Conservation (phyloP, 2,797 vertebrate species). For the Oreonectes daqikongensis region DNA sequence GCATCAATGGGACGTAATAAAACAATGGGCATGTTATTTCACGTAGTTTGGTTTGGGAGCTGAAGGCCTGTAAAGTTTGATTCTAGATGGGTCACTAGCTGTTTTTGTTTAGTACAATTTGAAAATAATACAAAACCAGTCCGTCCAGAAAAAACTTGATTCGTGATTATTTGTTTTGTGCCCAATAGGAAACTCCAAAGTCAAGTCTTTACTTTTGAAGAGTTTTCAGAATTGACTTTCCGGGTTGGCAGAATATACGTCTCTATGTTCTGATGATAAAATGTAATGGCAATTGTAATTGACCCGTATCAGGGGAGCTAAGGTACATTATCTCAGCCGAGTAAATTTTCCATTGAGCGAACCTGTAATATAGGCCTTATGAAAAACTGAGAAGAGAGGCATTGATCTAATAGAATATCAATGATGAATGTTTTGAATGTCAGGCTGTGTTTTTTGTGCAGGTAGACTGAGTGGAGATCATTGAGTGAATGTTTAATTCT, state of each 20-base stretch:
- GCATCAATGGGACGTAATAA: conserved; percentile 70
- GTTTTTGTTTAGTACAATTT: too few relatives aligned
- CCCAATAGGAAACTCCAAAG: neutral
- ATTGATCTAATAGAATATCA: conserved; percentile 16
- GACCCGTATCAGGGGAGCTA: conserved; percentile 54
- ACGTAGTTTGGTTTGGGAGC: too few relatives aligned
- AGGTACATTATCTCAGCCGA: conserved; percentile 48
- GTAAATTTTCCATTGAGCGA: conserved; percentile 57
- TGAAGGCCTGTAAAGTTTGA: too few relatives aligned
- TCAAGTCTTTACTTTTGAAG: conserved; percentile 18
- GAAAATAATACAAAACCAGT: too few relatives aligned
- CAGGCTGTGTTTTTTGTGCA: neutral
- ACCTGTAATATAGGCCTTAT: conserved; percentile 40
- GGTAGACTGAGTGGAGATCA: neutral
- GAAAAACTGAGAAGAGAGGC: neutral
- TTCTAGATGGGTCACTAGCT: too few relatives aligned
- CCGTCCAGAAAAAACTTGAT: too few relatives aligned
- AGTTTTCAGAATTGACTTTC: conserved; percentile 52
- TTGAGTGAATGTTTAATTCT: conserved; percentile 41
- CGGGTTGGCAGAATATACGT: conserved; percentile 49
- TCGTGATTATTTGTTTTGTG: conserved; percentile 4
- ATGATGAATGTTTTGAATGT: conserved; percentile 22
- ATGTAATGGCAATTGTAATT: conserved; percentile 58
- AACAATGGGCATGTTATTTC: conserved; percentile 65
- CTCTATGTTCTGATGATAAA: conserved; percentile 54